Evolutionary conservation across 2,113 vertebrate genomes (phyloP), one percentile per base, ranked within the genome.

Genomic region (Telmatochromis sp.): DNA sequence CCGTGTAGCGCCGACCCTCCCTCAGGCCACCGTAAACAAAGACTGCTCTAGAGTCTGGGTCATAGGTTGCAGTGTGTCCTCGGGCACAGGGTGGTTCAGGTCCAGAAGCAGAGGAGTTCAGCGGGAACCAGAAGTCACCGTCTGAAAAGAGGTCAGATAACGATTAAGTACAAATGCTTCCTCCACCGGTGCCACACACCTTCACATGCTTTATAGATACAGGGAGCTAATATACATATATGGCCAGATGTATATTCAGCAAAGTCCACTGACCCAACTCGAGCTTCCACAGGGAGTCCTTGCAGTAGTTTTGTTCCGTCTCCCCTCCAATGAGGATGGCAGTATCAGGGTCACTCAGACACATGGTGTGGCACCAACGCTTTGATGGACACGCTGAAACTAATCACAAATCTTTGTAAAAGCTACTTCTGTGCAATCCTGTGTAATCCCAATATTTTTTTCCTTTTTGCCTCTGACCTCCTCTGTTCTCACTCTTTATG

Each of bases 281-380:
- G 15, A 98, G 93, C 88, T 98, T 98, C 98, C 98, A 98, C 45
- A 98, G 60, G 0, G 93, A 93, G 93, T 98, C 97, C 51, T 92
- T 90, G 94, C 97, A 97, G 81, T 88, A 83, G 83, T 91, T 94
- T 19, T 97, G 95, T 70, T 96, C 73, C 63, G 95, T 94, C 93
- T 97, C 97, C 35, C 98, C 98, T 49, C 98, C 97, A 3, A 98
- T 95, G 73, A 98, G 92, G 92, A 98, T 78, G 89, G 96, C 97
- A 2, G 97, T 98, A 31, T 97, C 90, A 9, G 83, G 91, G 88
- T 98, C 98, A 90, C 94, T 97, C 91, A 98, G 94, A 94, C 98
- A 98, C 97, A 98, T 96, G 2, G 96, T 90, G 23, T 98, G 98
- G 83, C 96, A 95, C 97, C 97, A 98, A 35, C 97, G 97, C 15